Base-by-base conservation (phyloP, 2,797 vertebrate genomes). In the Falco berigora region DNA sequence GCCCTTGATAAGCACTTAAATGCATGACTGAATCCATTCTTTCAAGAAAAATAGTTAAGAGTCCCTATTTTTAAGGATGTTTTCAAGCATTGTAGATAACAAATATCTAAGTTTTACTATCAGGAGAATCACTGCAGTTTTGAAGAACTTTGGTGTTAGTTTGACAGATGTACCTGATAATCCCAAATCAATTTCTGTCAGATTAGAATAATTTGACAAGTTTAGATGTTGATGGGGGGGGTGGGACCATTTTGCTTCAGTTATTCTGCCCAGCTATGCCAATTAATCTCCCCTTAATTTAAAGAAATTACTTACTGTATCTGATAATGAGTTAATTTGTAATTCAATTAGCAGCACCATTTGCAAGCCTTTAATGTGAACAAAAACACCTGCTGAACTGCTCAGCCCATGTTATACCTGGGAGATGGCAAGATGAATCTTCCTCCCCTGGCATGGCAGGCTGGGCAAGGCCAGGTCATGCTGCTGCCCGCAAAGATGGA, bases 251-350 rank as follows among this genome's bases (percentile, higher is more conserved):
- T 97, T 93, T 92, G 86, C 88, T 95, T 88, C 92, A 88, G 71
- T 94, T 97, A 55, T 72, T 97, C 88, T 97, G 92, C 92, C 93
- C 90, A 86, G 88, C 90, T 95, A 91, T 96, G 96, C 95, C 95
- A 96, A 96, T 97, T 97, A 96, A 95, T 96, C 84, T 92, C 86
- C 61, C 63, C 86, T 94, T 97, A 93, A 96, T 97, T 93, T 97
- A 92, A 96, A 97, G 88, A 89, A 96, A 97, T 96, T 95, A 89
- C 90, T 88, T 94, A 84, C 95, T 75, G 73, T 94, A 94, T 93
- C 86, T 38, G 92, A 88, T 97, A 96, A 96, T 96, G 78, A 97
- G 88, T 93, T 95, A 92, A 97, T 96, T 94, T 97, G 94, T 96
- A 96, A 97, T 95, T 95, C 96, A 97, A 95, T 97, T 97, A 95